Evolutionary conservation across 2,113 vertebrate species (phyloP), one percentile per base, ranked within the genome.

Genomic region (Calidris pygmaea): DNA sequence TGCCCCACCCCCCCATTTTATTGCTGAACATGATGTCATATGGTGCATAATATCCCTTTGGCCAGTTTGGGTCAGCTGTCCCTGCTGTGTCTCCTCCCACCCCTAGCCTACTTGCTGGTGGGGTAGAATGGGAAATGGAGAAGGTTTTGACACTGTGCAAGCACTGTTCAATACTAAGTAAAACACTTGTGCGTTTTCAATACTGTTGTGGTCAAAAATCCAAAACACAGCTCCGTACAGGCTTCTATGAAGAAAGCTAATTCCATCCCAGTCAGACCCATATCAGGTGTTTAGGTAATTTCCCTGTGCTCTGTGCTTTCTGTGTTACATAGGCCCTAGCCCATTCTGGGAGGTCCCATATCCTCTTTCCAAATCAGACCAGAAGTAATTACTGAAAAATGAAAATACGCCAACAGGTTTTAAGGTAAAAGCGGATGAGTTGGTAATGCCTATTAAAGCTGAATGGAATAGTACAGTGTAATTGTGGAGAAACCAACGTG

Each of bases 1-100:
- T 3, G 29, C 20, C 56, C 1, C 9, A 22, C 1, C 1, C 18
- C 5, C 35, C 12, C 19, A 0, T n/a, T 82, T 52, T 65, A 52
- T 59, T 71, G 34, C 23, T 39, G 20, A 82, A 8, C 10, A 30
- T 39, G 39, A 23, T 70, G 30, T 39, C 15, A 55, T 60, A 26
- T 11, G 5, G 6, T 62, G 16, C 8, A 3, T 34, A 58, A 63
- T 32, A 77, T 14, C 34, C 19, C 23, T 77, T 65, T 66, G 58
- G 20, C 14, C 58, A 55, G 6, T 62, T n/a, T 48, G 39, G 3
- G n/a, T 68, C 47, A 76, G 47, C 16, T 50, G 5, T 81, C 32
- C 32, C 27, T 55, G 22, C 48, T 86, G 10, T 68, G 55, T 75
- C 32, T 48, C 22, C 48, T 48, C 21, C 47, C 20, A 56, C 16